Conservation (phyloP, 2,113 vertebrate species). For the Aspidoscelis tigris region DNA sequence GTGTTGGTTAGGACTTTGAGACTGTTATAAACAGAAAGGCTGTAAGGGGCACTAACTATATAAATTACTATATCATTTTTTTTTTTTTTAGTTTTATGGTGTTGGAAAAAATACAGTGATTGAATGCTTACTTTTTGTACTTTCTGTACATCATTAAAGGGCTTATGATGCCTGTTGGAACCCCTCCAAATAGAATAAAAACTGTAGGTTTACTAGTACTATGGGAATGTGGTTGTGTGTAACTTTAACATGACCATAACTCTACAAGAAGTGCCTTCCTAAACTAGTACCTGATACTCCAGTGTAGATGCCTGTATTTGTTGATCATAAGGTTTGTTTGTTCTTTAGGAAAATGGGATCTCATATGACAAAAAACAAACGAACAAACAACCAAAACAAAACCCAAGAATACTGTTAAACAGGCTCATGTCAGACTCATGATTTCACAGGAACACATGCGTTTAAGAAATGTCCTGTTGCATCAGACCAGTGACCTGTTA, state of each 20-base stretch:
- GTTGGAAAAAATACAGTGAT: not conserved
- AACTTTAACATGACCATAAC: not conserved
- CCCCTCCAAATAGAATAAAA: accelerated
- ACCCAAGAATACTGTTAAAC: not conserved
- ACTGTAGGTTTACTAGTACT: not conserved
- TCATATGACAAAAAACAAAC: not conserved
- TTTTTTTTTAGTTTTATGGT: slow-evolving; percentile 35
- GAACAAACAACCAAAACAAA: no score
- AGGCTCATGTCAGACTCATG: not conserved
- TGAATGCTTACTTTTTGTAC: slow-evolving; percentile 13
- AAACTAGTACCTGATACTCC: not conserved
- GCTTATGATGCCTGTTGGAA: accelerated
- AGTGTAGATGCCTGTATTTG: not conserved
- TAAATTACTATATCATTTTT: slow-evolving; percentile 27
- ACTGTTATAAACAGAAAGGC: not conserved
- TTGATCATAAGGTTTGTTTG: not conserved
- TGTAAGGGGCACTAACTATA: not conserved
- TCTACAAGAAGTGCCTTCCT: not conserved
- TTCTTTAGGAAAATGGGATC: not conserved
- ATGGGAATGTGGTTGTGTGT: not conserved
- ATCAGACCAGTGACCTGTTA: no score
- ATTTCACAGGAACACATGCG: no score
- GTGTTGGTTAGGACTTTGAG: slow-evolving; percentile 11
- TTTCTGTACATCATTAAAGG: slow-evolving; percentile 24
- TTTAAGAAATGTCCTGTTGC: no score